Evolutionary conservation across 2,113 vertebrate species (phyloP).

Genomic region (Heterotis niloticus): DNA sequence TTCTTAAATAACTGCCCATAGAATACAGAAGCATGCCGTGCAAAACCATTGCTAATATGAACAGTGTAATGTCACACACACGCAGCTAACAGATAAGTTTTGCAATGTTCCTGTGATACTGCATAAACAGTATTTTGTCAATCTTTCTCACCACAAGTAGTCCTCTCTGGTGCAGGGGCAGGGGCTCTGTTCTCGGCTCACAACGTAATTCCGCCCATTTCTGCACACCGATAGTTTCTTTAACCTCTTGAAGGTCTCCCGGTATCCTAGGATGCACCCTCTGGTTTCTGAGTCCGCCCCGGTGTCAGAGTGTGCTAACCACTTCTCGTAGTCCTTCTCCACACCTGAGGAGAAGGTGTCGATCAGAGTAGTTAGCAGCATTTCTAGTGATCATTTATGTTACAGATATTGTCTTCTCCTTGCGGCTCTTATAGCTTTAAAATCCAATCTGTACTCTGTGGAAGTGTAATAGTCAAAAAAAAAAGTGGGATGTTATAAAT

Average conservation of each 20-base stretch:
- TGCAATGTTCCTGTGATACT: not conserved
- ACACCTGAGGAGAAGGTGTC: conserved; percentile 37
- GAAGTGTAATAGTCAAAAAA: not conserved
- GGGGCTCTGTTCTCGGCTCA: conserved; percentile 53
- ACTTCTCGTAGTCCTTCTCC: conserved; percentile 65
- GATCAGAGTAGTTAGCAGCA: too few relatives aligned
- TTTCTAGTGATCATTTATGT: not conserved
- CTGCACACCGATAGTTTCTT: conserved; percentile 64
- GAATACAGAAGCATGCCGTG: too few relatives aligned
- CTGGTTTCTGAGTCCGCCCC: conserved; percentile 43
- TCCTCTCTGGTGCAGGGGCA: conserved; percentile 58
- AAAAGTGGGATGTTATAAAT: not conserved
- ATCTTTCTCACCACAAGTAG: conserved; percentile 56
- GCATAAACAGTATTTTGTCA: not conserved
- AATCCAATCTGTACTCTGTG: not conserved
- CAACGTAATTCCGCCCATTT: conserved; percentile 57
- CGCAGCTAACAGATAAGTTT: not conserved
- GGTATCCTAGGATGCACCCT: conserved; percentile 63
- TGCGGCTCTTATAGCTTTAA: not conserved
- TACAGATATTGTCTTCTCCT: not conserved
- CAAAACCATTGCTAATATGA: not conserved
- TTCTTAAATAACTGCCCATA: too few relatives aligned
- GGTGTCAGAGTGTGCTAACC: conserved; percentile 64
- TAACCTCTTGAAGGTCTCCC: conserved; percentile 60
- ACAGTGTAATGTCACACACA: not conserved